phyloP scores from a whole-genome alignment of 2,888 invertebrate species.

The Spodoptera exigua region DNA sequence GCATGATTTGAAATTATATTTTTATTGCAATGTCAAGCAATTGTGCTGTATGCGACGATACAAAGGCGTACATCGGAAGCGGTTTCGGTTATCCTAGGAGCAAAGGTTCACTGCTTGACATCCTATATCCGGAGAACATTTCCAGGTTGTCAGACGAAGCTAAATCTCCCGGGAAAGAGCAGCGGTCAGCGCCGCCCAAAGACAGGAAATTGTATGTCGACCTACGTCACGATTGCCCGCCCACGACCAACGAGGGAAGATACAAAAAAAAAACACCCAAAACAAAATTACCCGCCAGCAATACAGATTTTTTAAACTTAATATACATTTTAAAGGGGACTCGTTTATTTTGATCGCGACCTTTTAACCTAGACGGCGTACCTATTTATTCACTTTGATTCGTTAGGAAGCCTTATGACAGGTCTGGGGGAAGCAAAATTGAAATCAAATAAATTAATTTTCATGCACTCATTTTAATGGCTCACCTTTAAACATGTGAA shows the following conservation, averaged over 20 bases:
- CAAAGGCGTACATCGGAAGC: constrained; percentile 72
- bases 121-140: constrained; percentile 83
- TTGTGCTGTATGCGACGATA: constrained; percentile 28
- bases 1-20: constrained; percentile 11
- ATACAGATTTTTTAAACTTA: constrained; percentile 53
- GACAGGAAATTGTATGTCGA: constrained; percentile 87
- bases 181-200: constrained; percentile 75
- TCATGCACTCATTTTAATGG: no score
- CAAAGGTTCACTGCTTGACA: constrained; percentile 80
- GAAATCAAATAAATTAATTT: neutral
- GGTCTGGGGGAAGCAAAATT: neutral
- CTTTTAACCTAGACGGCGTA: constrained; percentile 25
- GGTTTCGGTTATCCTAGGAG: constrained; percentile 74
- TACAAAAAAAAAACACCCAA: constrained; percentile 62
- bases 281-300: constrained; percentile 48
- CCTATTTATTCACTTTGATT: constrained; percentile 26
- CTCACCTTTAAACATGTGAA: no score
- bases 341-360: constrained; percentile 27
- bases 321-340: constrained; percentile 31
- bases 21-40: constrained; percentile 23
- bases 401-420: neutral
- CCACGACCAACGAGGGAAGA: constrained; percentile 53
- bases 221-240: constrained; percentile 77
- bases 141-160: constrained; percentile 79
- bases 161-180: constrained; percentile 80